Base-by-base conservation (phyloP, 2,113 vertebrate species). In the Plecotus auritus region DNA sequence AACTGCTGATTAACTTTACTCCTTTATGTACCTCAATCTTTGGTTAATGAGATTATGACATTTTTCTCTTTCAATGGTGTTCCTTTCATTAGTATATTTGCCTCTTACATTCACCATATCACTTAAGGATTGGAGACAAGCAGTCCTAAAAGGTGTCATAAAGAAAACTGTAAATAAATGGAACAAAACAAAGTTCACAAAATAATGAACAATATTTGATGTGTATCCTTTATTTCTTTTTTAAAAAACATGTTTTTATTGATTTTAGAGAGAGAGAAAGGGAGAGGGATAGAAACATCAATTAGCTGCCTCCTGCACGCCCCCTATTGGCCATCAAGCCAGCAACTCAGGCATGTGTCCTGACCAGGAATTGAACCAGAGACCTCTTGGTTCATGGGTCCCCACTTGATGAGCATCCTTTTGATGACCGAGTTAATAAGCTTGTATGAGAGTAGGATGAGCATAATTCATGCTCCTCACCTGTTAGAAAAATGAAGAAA, bases 191-290 rank as follows among this genome's bases (percentile, higher is more conserved):
- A 83, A n/a, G 47, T 90, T 30, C 77, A 23, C 9, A 61, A 85
- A 88, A 67, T 73, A 81, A 86, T 91, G 64, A 80, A 93, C 91
- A 32, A 32, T 82, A 93, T 49, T 85, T 94, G 47, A 23, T 87
- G 14, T 82, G 7, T 23, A 45, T 85, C 61, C 45, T 90, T 16
- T 18, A 59, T 59, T 59, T 59, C 9, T 26, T 56, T 56, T 7
- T 7, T 3, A 23, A 4, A 59, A 59, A 59, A 10, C 23, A 26
- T 59, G 22, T n/a, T 26, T 26, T 59, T 59, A 59, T 59, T 59
- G 23, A 59, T 59, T 59, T 59, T 10, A 59, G 56, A 59, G 23
- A 59, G 22, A 59, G 22, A 59, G 9, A 59, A 59, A 59, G 23
- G 23, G 56, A 59, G 56, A 59, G 9, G 9, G 23, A 59, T 59